Percentiles rank a stretch among this genome's conserved stretches.
These are phyloP conservation scores for Hydropsyche betteni DNA, from an alignment of 2,888 invertebrate genomes.

Conservation along the genomic window DNA sequence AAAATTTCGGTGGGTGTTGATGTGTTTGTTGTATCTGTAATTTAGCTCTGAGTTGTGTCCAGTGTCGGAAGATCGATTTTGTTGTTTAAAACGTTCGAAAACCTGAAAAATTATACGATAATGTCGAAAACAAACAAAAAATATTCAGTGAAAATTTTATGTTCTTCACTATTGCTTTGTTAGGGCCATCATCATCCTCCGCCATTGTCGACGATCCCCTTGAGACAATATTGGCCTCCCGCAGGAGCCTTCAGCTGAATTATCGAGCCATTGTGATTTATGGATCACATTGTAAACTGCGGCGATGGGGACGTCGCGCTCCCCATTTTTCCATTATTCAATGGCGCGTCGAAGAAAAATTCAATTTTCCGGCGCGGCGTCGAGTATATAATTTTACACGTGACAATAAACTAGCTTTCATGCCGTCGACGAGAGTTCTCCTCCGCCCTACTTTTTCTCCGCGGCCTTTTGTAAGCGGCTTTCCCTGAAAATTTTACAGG, in stretches of 20 bases:
- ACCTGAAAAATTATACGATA: too few species aligned
- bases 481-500: conserved; percentile 13
- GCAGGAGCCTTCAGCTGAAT: conserved; percentile 26
- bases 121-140: too few species aligned
- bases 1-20: too few species aligned
- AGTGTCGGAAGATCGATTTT: too few species aligned
- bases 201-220: conserved; percentile 10
- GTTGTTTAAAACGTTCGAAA: too few species aligned
- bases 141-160: too few species aligned
- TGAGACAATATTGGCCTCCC: conserved; percentile 35
- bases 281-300: conserved; percentile 33
- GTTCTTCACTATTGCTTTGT: too few species aligned
- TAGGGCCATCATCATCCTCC: too few species aligned
- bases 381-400: background rate
- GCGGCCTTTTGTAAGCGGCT: background rate
- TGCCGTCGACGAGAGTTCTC: background rate
- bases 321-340: conserved; percentile 30
- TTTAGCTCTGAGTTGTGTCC: too few species aligned
- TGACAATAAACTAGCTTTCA: conserved; percentile 25
- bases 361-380: conserved; percentile 11
- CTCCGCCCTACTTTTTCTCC: background rate
- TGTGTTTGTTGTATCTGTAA: too few species aligned
- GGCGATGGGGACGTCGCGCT: background rate
- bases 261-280: conserved; percentile 36
- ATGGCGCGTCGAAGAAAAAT: conserved; percentile 21